These are phyloP conservation scores for Andrena minutula DNA, from an alignment of 2,888 invertebrate genomes.

Conservation along the genomic window DNA sequence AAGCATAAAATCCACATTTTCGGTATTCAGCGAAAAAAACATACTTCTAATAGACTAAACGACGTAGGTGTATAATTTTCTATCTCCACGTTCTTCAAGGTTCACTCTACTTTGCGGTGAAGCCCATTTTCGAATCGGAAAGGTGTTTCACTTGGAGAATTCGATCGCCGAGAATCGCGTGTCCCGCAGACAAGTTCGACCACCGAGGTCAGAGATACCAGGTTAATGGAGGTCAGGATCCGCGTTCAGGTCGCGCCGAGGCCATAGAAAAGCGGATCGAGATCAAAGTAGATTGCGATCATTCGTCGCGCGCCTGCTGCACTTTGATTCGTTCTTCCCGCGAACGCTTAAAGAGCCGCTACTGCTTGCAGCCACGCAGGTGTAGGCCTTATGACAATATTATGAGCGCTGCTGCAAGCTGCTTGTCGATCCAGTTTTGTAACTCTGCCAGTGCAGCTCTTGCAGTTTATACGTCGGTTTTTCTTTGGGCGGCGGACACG, in stretches of 20 bases:
- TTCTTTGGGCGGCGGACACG: slow-evolving; percentile 23
- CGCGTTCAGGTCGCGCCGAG: slow-evolving; percentile 70
- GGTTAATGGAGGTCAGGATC: slow-evolving; percentile 78
- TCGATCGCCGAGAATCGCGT: slow-evolving; percentile 24
- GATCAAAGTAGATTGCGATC: slow-evolving; percentile 77
- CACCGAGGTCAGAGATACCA: slow-evolving; percentile 68
- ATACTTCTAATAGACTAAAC: too few relatives aligned
- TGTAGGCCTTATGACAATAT: slow-evolving; percentile 76
- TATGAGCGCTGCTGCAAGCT: slow-evolving; percentile 68
- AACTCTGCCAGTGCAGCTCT: slow-evolving; percentile 49
- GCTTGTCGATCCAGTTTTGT: slow-evolving; percentile 69
- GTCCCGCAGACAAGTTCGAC: slow-evolving; percentile 43
- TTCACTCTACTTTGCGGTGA: too few relatives aligned
- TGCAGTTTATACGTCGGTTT: slow-evolving; percentile 37
- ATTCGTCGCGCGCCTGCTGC: slow-evolving; percentile 46
- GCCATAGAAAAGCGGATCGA: slow-evolving; percentile 71
- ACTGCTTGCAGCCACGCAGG: slow-evolving; percentile 62
- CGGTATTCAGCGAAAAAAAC: too few relatives aligned
- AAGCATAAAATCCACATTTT: too few relatives aligned
- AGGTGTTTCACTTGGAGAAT: slow-evolving; percentile 17
- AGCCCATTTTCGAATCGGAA: too few relatives aligned
- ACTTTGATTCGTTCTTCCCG: slow-evolving; percentile 60
- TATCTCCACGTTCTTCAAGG: too few relatives aligned
- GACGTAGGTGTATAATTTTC: too few relatives aligned
- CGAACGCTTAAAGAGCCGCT: slow-evolving; percentile 40